phyloP scores from a whole-genome alignment of 2,888 invertebrate species.

The Lacanobia wlatinum region DNA sequence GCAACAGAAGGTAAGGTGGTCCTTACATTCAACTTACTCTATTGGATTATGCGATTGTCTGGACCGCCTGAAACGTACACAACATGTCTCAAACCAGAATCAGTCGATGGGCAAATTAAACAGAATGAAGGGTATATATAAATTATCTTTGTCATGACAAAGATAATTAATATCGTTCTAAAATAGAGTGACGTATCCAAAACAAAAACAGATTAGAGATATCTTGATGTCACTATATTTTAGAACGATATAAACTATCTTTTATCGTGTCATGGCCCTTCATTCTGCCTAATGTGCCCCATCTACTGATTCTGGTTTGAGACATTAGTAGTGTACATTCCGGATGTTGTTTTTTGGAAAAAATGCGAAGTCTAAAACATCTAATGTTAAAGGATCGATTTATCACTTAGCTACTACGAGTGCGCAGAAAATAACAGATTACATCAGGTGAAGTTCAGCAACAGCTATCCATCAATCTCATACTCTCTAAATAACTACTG shows the following conservation, averaged over 20 bases:
- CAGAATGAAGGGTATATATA: background rate
- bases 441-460: conserved; percentile 8
- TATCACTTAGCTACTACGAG: conserved; percentile 13
- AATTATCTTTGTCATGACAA: too few species aligned
- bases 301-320: too few species aligned
- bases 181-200: background rate
- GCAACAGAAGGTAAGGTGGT: background rate
- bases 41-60: too few species aligned
- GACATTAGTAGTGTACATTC: too few species aligned
- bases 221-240: background rate
- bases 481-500: conserved; percentile 6
- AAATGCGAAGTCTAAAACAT: background rate
- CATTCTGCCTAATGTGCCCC: too few species aligned
- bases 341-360: background rate
- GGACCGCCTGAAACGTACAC: too few species aligned
- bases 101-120: background rate
- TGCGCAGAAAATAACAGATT: conserved; percentile 21
- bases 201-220: background rate
- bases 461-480: conserved; percentile 14
- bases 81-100: background rate
- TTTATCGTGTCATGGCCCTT: too few species aligned
- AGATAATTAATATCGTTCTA: background rate
- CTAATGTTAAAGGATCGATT: conserved; percentile 1
- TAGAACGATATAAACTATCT: too few species aligned
- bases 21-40: background rate